These are phyloP conservation scores for Phytoseiulus persimilis DNA, from an alignment of 2,888 invertebrate species.

Conservation along the genomic window DNA sequence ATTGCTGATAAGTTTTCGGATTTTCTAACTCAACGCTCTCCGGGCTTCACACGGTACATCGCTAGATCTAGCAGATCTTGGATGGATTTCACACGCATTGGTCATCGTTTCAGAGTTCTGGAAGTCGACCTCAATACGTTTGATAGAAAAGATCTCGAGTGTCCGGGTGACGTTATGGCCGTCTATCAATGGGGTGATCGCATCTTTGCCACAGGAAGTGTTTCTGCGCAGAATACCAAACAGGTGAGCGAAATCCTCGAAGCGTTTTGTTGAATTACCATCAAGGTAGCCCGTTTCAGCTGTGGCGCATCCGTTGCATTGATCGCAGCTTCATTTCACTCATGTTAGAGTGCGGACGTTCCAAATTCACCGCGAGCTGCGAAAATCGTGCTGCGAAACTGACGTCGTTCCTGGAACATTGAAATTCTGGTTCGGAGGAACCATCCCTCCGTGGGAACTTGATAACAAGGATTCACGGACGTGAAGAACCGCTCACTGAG, in stretches of 20 bases:
- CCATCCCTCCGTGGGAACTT: no score
- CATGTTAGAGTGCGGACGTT: no score
- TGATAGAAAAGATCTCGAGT: conserved; percentile 8
- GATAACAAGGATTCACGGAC: no score
- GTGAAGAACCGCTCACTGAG: neutral
- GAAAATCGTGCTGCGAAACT: no score
- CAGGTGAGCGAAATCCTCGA: neutral
- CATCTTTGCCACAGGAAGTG: conserved; percentile 21
- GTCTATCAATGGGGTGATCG: conserved; percentile 11
- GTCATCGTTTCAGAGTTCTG: neutral
- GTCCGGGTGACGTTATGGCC: conserved; percentile 31
- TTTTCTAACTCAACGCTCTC: no score
- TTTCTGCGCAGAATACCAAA: conserved; percentile 14
- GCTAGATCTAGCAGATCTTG: neutral
- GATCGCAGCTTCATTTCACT: no score
- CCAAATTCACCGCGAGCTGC: no score
- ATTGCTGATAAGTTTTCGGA: no score
- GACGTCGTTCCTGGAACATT: no score
- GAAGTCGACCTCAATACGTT: conserved; percentile 17
- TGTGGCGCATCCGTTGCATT: no score
- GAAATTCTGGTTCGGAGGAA: no score
- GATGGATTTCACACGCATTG: neutral
- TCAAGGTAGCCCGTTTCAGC: neutral
- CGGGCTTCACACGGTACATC: no score
- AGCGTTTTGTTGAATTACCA: neutral